Conservation (phyloP, 2,888 invertebrate species). For the Orthosia cruda region DNA sequence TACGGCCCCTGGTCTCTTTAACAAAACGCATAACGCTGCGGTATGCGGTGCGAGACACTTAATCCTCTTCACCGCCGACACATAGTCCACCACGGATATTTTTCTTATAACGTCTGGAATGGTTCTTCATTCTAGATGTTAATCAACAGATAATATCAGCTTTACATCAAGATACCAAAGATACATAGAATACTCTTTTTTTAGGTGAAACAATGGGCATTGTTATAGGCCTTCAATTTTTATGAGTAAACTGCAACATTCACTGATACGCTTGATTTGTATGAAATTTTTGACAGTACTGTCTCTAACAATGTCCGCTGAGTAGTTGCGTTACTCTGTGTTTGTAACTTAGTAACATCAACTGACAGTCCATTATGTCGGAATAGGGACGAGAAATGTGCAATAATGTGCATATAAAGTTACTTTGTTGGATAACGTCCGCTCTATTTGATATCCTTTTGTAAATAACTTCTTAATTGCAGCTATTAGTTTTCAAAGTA, state of each 20-base stretch:
- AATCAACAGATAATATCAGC: no score
- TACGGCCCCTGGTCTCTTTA: no score
- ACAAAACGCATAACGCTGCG: no score
- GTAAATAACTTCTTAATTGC: constrained; percentile 22
- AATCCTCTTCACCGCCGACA: no score
- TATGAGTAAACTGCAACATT: neutral
- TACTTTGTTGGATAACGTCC: constrained; percentile 42
- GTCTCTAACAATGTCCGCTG: neutral
- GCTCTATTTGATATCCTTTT: constrained; percentile 21
- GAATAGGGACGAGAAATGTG: constrained; percentile 22
- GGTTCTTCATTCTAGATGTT: no score
- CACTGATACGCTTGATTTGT: neutral
- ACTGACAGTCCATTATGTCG: constrained; percentile 31
- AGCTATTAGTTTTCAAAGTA: constrained; percentile 14
- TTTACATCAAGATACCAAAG: no score
- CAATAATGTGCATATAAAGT: constrained; percentile 53
- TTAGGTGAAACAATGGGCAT: no score
- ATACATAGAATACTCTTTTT: no score
- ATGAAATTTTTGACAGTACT: no score
- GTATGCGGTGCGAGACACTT: no score
- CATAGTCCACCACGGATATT: no score
- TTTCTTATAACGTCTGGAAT: no score
- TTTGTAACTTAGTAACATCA: constrained; percentile 26
- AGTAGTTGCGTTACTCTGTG: neutral
- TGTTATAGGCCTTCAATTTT: neutral